These are phyloP conservation scores for Girardia tigrina DNA, from an alignment of 2,888 invertebrate genomes.

Conservation along the genomic window DNA sequence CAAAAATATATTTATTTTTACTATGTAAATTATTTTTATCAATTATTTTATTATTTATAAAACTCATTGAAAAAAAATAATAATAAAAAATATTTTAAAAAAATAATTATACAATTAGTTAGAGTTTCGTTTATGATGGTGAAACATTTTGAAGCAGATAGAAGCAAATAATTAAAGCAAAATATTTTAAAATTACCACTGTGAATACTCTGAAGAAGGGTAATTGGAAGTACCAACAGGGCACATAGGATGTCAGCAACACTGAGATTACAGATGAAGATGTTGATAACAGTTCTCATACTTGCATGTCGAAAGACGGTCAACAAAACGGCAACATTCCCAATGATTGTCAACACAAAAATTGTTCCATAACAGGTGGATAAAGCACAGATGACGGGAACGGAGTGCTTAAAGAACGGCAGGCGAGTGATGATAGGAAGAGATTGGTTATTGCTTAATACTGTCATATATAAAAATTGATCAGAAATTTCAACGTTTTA, in stretches of 20 bases:
- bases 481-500: neutral
- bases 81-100: too few species aligned
- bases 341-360: neutral
- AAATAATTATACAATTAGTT: too few species aligned
- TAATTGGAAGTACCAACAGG: conserved; percentile 5
- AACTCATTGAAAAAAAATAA: too few species aligned
- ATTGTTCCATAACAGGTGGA: neutral
- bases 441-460: neutral
- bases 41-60: too few species aligned
- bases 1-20: too few species aligned
- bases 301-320: neutral
- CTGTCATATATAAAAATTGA: neutral
- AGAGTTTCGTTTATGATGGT: too few species aligned
- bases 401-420: conserved; percentile 3
- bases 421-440: neutral
- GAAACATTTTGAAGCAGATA: too few species aligned
- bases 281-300: neutral
- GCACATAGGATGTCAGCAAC: neutral
- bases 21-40: too few species aligned
- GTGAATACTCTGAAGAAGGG: conserved; percentile 4
- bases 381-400: neutral
- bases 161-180: too few species aligned
- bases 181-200: neutral
- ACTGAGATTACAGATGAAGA: conserved; percentile 9
- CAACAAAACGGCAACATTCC: neutral